Evolutionary conservation across 2,797 vertebrate species (phyloP).

Genomic region (Mastacembelus armatus): DNA sequence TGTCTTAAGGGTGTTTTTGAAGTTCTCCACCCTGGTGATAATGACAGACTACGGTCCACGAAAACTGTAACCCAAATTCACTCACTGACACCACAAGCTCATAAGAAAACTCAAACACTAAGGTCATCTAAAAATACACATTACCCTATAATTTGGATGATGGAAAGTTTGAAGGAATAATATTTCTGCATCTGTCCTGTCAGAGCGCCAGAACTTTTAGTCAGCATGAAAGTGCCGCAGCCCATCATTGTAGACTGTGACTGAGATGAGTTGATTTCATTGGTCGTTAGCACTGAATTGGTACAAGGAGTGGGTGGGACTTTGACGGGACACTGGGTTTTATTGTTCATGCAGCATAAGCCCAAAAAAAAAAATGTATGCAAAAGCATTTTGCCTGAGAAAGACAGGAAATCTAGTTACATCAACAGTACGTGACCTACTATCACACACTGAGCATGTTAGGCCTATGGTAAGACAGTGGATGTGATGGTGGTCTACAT

Average conservation of each 20-base stretch:
- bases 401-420: slow-evolving; percentile 5
- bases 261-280: slow-evolving; percentile 31
- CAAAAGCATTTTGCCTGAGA: neutral
- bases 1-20: slow-evolving; percentile 44
- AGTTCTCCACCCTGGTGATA: slow-evolving; percentile 73
- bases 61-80: slow-evolving; percentile 32
- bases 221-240: neutral
- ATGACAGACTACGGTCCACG: slow-evolving; percentile 64
- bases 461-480: neutral
- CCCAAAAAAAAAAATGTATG: slow-evolving; percentile 11
- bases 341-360: slow-evolving; percentile 38
- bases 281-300: slow-evolving; percentile 22
- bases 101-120: slow-evolving; percentile 16
- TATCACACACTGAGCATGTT: neutral
- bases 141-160: slow-evolving; percentile 52
- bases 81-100: slow-evolving; percentile 44
- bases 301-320: slow-evolving; percentile 21
- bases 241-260: slow-evolving; percentile 23
- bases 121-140: slow-evolving; percentile 31
- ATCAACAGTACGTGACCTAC: neutral
- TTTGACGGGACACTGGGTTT: slow-evolving; percentile 19
- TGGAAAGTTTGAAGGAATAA: slow-evolving; percentile 11
- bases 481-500: neutral
- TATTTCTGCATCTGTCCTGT: slow-evolving; percentile 17
- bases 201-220: neutral